Conservation (phyloP, 2,113 vertebrate genomes). For the Engystomops pustulosus region DNA sequence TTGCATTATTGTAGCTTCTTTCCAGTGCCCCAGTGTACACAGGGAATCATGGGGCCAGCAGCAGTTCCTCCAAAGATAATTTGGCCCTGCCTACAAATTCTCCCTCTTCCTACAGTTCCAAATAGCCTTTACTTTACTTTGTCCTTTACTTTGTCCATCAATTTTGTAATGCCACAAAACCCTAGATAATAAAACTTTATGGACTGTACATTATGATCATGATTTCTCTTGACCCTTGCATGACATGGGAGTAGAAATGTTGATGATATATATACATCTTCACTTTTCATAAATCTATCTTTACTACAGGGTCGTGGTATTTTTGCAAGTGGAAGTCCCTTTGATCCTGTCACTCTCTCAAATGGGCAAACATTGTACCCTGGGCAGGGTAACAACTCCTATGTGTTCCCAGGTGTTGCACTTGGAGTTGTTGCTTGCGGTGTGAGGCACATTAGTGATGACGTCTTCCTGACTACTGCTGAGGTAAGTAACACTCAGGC, state of each 20-base stretch:
- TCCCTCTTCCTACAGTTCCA: too few relatives aligned
- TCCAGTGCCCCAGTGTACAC: too few relatives aligned
- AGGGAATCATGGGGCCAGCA: too few relatives aligned
- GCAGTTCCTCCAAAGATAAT: too few relatives aligned
- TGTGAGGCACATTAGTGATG: slow-evolving; percentile 81
- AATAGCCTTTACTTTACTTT: too few relatives aligned
- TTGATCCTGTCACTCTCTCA: slow-evolving; percentile 87
- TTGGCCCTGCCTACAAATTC: too few relatives aligned
- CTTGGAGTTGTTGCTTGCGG: slow-evolving; percentile 85
- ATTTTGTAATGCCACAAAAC: too few relatives aligned
- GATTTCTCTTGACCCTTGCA: neutral
- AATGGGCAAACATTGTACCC: slow-evolving; percentile 84
- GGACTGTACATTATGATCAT: neutral
- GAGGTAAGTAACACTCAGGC: slow-evolving; percentile 78
- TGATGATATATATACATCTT: neutral
- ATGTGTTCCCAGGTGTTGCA: slow-evolving; percentile 94
- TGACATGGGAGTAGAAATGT: neutral
- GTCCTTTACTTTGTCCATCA: too few relatives aligned
- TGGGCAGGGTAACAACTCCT: slow-evolving; percentile 97
- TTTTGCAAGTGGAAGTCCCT: slow-evolving; percentile 98
- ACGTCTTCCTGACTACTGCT: slow-evolving; percentile 88
- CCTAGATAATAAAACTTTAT: too few relatives aligned
- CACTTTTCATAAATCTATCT: neutral
- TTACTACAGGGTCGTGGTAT: slow-evolving; percentile 83
- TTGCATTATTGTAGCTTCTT: too few relatives aligned